These are phyloP conservation scores for Neocrepidodera transversa DNA, from an alignment of 2,888 invertebrate genomes.

Conservation along the genomic window DNA sequence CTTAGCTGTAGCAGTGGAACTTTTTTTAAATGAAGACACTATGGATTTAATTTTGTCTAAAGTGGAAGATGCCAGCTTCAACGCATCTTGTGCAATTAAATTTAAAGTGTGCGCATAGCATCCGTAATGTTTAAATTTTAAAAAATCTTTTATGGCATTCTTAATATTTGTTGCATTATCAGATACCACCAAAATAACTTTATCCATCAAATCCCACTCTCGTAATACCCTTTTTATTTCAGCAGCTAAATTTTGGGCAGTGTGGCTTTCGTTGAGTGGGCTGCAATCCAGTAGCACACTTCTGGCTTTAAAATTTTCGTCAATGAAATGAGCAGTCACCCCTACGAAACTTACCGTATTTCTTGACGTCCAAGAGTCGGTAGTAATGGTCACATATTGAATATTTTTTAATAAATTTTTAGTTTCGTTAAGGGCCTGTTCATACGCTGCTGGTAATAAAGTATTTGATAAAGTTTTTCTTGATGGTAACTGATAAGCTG, in stretches of 20 bases:
- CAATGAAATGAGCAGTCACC: conserved; percentile 24
- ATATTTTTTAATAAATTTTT: conserved; percentile 17
- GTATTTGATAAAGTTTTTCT: conserved; percentile 21
- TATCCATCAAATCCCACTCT: conserved; percentile 14
- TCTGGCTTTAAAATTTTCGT: conserved; percentile 8
- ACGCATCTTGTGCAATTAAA: conserved; percentile 3
- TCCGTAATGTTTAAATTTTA: conserved; percentile 19
- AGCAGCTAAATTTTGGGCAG: conserved; percentile 9
- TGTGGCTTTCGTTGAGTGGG: conserved; percentile 13
- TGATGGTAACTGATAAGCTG: conserved; percentile 23
- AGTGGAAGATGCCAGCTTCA: background rate
- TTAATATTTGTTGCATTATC: conserved; percentile 33
- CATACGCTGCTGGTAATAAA: conserved; percentile 19
- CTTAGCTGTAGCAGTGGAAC: conserved; percentile 12
- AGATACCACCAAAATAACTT: conserved; percentile 26
- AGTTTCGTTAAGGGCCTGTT: conserved; percentile 4
- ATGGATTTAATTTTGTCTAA: conserved; percentile 22
- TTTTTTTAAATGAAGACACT: conserved; percentile 25
- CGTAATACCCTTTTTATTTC: background rate
- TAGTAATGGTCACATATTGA: conserved; percentile 20
- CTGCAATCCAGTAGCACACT: conserved; percentile 18
- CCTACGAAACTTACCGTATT: conserved; percentile 25
- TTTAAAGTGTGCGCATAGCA: conserved; percentile 25
- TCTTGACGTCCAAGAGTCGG: conserved; percentile 31
- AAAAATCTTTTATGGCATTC: conserved; percentile 1